These are phyloP conservation scores for Sapajus apella DNA, from an alignment of 2,113 vertebrate species.

Conservation along the genomic window DNA sequence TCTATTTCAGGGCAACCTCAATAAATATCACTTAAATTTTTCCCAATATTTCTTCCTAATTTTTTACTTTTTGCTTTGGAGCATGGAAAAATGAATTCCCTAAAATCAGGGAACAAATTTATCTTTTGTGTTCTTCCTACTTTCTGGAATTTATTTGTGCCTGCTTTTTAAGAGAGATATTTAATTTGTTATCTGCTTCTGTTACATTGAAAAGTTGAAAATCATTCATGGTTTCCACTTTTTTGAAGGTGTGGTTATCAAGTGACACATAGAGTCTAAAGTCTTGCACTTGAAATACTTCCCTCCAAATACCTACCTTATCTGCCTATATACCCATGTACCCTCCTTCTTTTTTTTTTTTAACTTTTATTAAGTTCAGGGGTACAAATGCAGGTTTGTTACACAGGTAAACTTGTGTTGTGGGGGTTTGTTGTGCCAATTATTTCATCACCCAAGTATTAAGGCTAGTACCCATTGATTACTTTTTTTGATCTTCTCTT, in stretches of 20 bases:
- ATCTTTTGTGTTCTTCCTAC: not conserved
- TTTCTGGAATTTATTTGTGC: not conserved
- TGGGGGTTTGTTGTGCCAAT: too few relatives aligned
- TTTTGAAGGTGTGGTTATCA: not conserved
- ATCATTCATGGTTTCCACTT: not conserved
- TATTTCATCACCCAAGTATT: too few relatives aligned
- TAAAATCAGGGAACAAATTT: not conserved
- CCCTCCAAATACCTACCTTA: not conserved
- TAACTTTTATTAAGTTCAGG: too few relatives aligned
- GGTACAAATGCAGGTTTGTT: too few relatives aligned
- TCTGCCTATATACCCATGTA: not conserved
- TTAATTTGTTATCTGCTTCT: not conserved
- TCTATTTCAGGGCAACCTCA: not conserved
- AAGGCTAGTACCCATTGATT: too few relatives aligned
- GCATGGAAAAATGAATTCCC: not conserved
- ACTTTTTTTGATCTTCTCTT: too few relatives aligned
- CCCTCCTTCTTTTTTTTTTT: too few relatives aligned
- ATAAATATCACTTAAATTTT: not conserved
- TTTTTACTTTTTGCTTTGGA: not conserved
- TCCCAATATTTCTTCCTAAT: not conserved
- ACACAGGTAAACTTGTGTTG: too few relatives aligned
- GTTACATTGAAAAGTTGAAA: not conserved
- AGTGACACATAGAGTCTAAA: not conserved
- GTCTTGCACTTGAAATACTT: not conserved
- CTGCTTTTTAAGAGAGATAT: not conserved